Evolutionary conservation across 2,888 invertebrate species (phyloP), one percentile per base, ranked within the genome.

Genomic region (Cantharis nigra): DNA sequence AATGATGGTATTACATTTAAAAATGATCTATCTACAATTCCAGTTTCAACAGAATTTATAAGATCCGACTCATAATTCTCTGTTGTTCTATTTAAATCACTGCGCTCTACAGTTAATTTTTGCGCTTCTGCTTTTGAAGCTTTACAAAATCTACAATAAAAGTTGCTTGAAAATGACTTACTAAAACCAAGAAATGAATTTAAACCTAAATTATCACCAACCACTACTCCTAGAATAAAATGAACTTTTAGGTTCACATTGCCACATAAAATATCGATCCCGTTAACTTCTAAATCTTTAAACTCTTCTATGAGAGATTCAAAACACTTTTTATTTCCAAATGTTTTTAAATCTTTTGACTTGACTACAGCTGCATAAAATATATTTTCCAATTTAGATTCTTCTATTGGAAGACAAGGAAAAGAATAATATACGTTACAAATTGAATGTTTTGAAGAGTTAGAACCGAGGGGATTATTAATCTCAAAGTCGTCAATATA

Each of bases 401-500:
- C 33, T 33, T 33, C 33, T 0, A 33, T 3, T 70, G 81, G 81
- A 9, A 81, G 49, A 76, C 80, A 80, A 63, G 83, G 79, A 78
- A 83, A 83, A 30, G 80, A 82, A 77, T 82, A 82, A 76, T 83
- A 80, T 9, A 81, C 67, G 76, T 81, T 81, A 73, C 82, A 81
- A 63, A 83, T 73, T 0, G 81, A 80, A 72, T 83, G 79, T 67
- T 74, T 78, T 14, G 33, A n/a, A 11, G 81, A 71, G 67, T 83
- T 71, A 5, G 82, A 79, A 26, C 83, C 83, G 30, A 84, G 76
- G n/a, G 83, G 81, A 70, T 83, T 82, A 69, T 82, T 83, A 30
- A 83, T 82, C 80, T 84, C 84, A 63, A 82, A 82, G 77, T 82
- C 83, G 75, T 83, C 81, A 14, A 81, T 74, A 64, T 81, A 82